Evolutionary conservation across 2,797 vertebrate genomes (phyloP), one percentile per base, ranked within the genome.

Genomic region (Ptychobarbus kaznakovi): DNA sequence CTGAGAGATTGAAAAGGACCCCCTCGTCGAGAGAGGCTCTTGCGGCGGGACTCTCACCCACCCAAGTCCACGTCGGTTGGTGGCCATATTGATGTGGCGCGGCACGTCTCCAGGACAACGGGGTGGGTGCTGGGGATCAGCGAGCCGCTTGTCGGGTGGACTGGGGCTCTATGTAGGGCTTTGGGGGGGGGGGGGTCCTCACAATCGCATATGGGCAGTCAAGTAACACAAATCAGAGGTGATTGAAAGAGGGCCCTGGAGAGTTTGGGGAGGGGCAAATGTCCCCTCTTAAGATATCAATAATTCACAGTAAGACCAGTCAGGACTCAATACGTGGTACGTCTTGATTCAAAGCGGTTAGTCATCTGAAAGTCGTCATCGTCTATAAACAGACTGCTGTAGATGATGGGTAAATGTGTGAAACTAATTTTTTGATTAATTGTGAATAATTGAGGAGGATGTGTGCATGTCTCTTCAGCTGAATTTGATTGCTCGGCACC

Each of bases 201-300:
- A 89, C 88, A 89, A 88, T 90, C 84, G 85, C 86, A 87, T 87
- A 87, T 89, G 91, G 90, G 90, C 94, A 94, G 93, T 95, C 92
- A 95, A 95, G 94, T 94, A 94, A 92, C 90, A 94, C 92, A 95
- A 95, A 96, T 95, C 77, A 90, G 92, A 94, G 91, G 87, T 95
- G 94, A 96, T 95, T 93, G 93, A 90, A 92, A 90, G 89, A 91
- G 91, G 63, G 68, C 94, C 93, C 92, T 87, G 79, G 94, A 93
- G 94, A 94, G 89, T 91, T 87, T 80, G 70, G 89, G 87, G 87
- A 90, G 89, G 87, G 90, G 87, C 80, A 91, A 92, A 91, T 92
- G 94, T 89, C 90, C 91, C 91, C 94, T 95, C 91, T 95, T 95
- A 94, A 95, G 92, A 93, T 93, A 94, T 96, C 91, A 94, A 95